Percentiles rank a stretch among this genome's conserved stretches.
Conservation (phyloP, 2,888 invertebrate genomes). For the Sminthurinus aureus region DNA sequence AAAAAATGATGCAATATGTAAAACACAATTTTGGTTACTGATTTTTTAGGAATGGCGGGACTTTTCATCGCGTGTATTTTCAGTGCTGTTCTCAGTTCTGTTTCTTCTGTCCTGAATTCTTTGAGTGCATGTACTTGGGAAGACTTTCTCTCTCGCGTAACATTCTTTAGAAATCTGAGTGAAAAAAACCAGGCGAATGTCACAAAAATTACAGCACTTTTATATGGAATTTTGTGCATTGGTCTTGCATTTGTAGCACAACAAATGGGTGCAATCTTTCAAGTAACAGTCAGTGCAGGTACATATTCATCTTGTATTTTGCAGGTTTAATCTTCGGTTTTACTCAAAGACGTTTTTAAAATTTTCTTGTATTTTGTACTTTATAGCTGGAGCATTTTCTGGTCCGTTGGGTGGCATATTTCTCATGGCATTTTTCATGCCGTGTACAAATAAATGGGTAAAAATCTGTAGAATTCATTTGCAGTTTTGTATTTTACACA, state of each 20-base stretch:
- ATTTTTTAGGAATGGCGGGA: conserved; percentile 27
- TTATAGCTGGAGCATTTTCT: conserved; percentile 47
- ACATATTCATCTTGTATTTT: neutral
- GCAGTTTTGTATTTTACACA: neutral
- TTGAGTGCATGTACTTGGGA: conserved; percentile 54
- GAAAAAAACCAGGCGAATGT: conserved; percentile 66
- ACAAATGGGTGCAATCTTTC: conserved; percentile 48
- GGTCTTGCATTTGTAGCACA: conserved; percentile 50
- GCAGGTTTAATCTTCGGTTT: too few relatives aligned
- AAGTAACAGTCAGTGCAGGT: conserved; percentile 18
- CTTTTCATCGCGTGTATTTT: conserved; percentile 53
- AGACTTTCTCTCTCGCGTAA: conserved; percentile 63
- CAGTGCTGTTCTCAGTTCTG: conserved; percentile 44
- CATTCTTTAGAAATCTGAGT: conserved; percentile 72
- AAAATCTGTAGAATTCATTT: neutral
- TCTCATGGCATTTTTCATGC: conserved; percentile 55
- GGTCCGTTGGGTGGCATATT: conserved; percentile 55
- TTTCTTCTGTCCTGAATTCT: conserved; percentile 24
- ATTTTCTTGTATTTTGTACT: neutral
- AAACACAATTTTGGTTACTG: neutral
- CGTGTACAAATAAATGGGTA: conserved; percentile 54
- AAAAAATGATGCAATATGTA: too few relatives aligned
- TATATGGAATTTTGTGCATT: conserved; percentile 52
- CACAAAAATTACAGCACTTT: conserved; percentile 65
- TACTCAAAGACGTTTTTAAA: neutral